phyloP scores from a whole-genome alignment of 2,113 vertebrate genomes.

The Grallaria varia region DNA sequence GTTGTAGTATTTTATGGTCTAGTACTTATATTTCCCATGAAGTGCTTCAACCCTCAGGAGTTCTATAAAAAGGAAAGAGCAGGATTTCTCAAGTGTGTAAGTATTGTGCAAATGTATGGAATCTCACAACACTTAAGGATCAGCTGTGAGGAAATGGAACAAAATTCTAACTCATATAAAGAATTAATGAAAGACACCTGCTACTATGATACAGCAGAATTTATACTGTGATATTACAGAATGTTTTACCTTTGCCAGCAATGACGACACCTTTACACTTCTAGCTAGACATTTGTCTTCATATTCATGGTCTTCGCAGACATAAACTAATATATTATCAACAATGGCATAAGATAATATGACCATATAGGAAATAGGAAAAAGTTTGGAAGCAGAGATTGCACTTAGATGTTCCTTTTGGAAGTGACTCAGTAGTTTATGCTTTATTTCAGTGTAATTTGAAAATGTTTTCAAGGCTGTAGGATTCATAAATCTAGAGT shows the following conservation, averaged over 20 bases:
- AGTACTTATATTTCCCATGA: background rate
- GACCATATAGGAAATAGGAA: background rate
- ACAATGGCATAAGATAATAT: background rate
- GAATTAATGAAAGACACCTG: background rate
- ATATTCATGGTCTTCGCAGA: background rate
- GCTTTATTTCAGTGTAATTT: background rate
- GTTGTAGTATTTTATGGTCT: background rate
- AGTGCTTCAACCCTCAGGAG: background rate
- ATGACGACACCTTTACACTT: background rate
- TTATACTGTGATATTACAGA: background rate
- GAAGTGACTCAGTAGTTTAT: background rate
- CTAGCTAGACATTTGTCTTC: background rate
- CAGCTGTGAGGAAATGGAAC: background rate
- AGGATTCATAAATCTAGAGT: background rate
- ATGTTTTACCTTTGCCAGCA: background rate
- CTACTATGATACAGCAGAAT: background rate
- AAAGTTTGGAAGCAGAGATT: background rate
- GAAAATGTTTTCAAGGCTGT: background rate
- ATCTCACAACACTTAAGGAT: background rate
- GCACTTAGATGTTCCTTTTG: background rate
- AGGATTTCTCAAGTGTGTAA: background rate
- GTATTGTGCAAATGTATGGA: background rate
- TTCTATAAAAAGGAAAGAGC: background rate
- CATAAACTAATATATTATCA: background rate
- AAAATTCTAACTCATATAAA: background rate